These are phyloP conservation scores for Oxygymnocypris stewartii DNA, from an alignment of 2,113 vertebrate genomes.

Conservation along the genomic window DNA sequence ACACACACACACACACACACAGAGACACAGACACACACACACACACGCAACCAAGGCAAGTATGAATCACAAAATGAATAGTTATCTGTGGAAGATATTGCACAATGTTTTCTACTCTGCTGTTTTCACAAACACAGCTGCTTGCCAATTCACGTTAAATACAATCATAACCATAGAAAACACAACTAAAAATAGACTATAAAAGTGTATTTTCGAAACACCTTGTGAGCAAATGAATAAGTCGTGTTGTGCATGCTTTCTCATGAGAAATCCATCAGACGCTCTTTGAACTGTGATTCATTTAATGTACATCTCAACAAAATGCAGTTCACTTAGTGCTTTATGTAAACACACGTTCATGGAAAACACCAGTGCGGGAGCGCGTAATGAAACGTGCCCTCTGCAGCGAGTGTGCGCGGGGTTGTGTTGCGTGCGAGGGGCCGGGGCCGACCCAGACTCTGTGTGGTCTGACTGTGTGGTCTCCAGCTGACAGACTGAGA, in stretches of 20 bases:
- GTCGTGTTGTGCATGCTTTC: neutral
- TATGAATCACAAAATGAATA: neutral
- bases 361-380: constrained; percentile 32
- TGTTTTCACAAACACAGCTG: neutral
- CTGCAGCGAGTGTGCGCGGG: constrained; percentile 5
- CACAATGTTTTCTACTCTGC: neutral
- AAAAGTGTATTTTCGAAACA: neutral
- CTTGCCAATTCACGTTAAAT: neutral
- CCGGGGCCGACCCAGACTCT: constrained; percentile 53
- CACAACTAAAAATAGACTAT: neutral
- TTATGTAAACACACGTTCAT: constrained; percentile 33
- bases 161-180: neutral
- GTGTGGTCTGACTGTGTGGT: constrained; percentile 64
- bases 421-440: constrained; percentile 60
- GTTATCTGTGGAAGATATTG: neutral
- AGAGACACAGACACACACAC: neutral
- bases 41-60: neutral
- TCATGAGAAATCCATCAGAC: constrained; percentile 35
- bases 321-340: constrained; percentile 20
- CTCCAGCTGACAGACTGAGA: constrained; percentile 58
- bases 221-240: neutral
- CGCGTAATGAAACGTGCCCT: constrained; percentile 29
- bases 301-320: constrained; percentile 32
- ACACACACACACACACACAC: constrained; percentile 22
- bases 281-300: constrained; percentile 25